Conservation (phyloP, 2,888 invertebrate genomes). For the Saturnia pavonia region DNA sequence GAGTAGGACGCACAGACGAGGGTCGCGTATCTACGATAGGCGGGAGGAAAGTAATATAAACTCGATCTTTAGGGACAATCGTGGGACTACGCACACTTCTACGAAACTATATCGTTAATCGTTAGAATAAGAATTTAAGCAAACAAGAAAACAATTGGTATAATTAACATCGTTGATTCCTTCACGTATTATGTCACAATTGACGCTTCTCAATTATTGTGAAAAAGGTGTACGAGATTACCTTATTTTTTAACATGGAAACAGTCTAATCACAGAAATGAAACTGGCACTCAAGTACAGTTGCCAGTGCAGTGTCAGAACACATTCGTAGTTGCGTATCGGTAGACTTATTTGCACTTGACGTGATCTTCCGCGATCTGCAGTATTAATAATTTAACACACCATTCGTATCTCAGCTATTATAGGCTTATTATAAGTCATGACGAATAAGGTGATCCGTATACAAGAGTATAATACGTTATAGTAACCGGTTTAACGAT, state of each 20-base stretch:
- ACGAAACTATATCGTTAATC: background rate
- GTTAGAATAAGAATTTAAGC: background rate
- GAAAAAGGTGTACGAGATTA: background rate
- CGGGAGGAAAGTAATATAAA: slow-evolving; percentile 43
- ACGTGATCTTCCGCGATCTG: background rate
- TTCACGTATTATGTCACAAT: background rate
- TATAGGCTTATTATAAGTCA: background rate
- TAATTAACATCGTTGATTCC: too few relatives aligned
- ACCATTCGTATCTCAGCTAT: background rate
- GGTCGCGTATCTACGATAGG: slow-evolving; percentile 48
- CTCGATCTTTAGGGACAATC: background rate
- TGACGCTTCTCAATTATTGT: background rate
- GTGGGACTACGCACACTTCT: background rate
- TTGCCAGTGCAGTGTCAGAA: background rate
- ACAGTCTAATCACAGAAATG: background rate
- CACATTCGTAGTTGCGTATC: background rate
- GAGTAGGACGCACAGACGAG: slow-evolving; percentile 47
- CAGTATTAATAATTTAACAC: background rate
- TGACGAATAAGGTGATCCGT: background rate
- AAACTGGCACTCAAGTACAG: background rate
- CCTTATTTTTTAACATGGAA: background rate
- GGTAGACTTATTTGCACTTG: background rate
- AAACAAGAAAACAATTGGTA: too few relatives aligned
- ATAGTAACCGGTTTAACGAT: background rate
- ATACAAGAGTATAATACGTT: background rate